Conservation (phyloP, 1,140 invertebrate species). For the Cydia splendana region DNA sequence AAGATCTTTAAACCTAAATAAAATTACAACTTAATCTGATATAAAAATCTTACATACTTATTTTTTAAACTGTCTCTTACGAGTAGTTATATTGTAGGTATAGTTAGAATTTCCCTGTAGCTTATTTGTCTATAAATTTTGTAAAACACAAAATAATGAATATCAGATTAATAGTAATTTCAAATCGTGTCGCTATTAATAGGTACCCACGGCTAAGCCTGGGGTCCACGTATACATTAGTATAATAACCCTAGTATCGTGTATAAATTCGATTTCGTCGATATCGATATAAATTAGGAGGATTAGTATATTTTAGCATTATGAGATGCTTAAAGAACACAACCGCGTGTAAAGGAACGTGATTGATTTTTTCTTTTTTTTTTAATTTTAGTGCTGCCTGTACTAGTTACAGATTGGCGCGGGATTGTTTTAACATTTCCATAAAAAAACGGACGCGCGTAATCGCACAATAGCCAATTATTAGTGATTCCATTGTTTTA, state of each 20-base stretch:
- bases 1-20: too few species aligned
- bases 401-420: slow-evolving; percentile 41
- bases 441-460: slow-evolving; percentile 47
- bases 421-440: slow-evolving; percentile 48
- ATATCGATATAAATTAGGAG: slow-evolving; percentile 48
- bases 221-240: slow-evolving; percentile 45
- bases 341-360: slow-evolving; percentile 64
- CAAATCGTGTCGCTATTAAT: neutral
- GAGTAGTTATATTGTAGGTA: too few species aligned
- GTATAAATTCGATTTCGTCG: slow-evolving; percentile 29
- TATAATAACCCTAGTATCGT: slow-evolving; percentile 60
- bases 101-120: too few species aligned
- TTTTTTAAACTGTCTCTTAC: too few species aligned
- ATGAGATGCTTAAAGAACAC: slow-evolving; percentile 59
- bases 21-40: too few species aligned
- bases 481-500: slow-evolving; percentile 69
- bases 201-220: neutral
- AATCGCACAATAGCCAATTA: slow-evolving; percentile 64
- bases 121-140: too few species aligned
- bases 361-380: slow-evolving; percentile 50
- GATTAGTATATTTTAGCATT: slow-evolving; percentile 62
- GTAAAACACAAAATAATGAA: too few species aligned
- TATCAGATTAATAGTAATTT: neutral
- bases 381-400: slow-evolving; percentile 34
- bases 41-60: too few species aligned